Evolutionary conservation across 2,888 invertebrate species (phyloP), one percentile per base, ranked within the genome.

Genomic region (Micoletzkya japonica): DNA sequence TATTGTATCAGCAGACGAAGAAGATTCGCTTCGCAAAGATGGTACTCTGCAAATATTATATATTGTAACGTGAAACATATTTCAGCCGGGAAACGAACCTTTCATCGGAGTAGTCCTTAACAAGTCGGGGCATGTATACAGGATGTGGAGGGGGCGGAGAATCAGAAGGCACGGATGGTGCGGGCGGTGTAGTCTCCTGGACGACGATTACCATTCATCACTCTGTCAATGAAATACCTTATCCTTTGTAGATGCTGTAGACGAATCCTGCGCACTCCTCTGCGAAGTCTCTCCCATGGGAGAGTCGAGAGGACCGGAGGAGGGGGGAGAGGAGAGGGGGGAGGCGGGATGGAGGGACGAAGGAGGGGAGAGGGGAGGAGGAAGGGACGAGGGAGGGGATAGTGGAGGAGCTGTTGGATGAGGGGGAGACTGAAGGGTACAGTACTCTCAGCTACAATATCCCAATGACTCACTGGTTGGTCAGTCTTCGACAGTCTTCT

Each of bases 1-100:
- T 52, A 66, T n/a, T 4, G 64, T 66, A 54, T 66, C 54, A 28
- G 52, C 54, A 37, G 64, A 66, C 2, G 54, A 52, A 37, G 54
- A 37, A 7, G 64, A 66, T 7, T 34, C 28, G 1, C 54, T 54
- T 26, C 32, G 64, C 10, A 66, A 37, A 10, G 64, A 66, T 2
- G 64, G 64, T 1, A 28, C 28, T 50, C 64, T 66, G 50, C 20
- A 50, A 50, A 34, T 32, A 28, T 24, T 44, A 60, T 60, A 28
- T n/a, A 39, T 60, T 39, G 34, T 4, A 34, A 26, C 3, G 37
- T 34, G 6, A 0, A 30, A 7, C 30, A 3, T 56, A 17, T 4
- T n/a, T 26, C 6, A n/a, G 26, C 14, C 14, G 56, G 4, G 30
- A 4, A 1, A 26, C n/a, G n/a, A 3, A 28, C 44, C 37, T 60